Conservation (phyloP, 2,888 invertebrate genomes). For the Callosobruchus maculatus region DNA sequence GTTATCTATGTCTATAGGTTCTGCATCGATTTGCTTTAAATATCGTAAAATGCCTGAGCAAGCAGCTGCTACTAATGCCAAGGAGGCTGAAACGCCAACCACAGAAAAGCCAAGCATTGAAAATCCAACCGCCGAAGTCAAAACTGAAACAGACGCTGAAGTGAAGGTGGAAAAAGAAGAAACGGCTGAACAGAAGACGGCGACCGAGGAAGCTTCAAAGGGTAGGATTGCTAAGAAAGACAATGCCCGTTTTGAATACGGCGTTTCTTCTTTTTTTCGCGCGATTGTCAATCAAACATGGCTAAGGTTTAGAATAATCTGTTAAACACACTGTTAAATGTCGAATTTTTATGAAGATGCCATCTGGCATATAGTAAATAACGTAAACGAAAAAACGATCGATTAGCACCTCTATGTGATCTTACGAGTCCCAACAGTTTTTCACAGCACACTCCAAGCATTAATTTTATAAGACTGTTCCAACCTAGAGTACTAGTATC, state of each 20-base stretch:
- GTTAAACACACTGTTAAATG: too few species aligned
- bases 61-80: not conserved
- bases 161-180: not conserved
- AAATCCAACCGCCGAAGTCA: not conserved
- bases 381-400: too few species aligned
- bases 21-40: not conserved
- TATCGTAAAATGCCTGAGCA: not conserved
- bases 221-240: not conserved
- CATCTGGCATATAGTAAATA: too few species aligned
- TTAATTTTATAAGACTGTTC: too few species aligned
- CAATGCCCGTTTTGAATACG: not conserved
- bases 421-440: too few species aligned
- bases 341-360: too few species aligned
- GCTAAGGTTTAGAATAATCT: too few species aligned
- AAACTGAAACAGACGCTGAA: not conserved
- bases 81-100: not conserved
- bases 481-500: too few species aligned
- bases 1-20: not conserved
- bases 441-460: too few species aligned
- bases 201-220: not conserved
- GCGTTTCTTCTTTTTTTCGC: not conserved
- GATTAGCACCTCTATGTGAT: too few species aligned
- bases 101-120: too few species aligned
- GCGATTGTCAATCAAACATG: not conserved
- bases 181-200: not conserved